phyloP scores from a whole-genome alignment of 2,888 invertebrate species.

The Buathra laborator region DNA sequence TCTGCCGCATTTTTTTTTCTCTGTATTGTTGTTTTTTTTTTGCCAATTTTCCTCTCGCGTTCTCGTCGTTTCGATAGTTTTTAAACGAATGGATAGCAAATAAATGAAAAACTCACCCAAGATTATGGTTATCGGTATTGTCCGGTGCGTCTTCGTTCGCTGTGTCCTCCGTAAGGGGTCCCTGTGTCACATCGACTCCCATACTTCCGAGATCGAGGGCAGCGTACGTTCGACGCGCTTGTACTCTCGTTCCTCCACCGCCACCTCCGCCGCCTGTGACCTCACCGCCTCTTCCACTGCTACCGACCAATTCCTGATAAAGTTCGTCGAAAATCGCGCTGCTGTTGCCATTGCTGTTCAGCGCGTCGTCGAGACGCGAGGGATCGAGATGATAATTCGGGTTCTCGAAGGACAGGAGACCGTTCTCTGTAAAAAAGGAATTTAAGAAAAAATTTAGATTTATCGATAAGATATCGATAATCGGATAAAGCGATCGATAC shows the following conservation, averaged over 20 bases:
- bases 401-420: constrained; percentile 95
- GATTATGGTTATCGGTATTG: constrained; percentile 85
- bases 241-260: constrained; percentile 85
- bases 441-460: not conserved
- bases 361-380: constrained; percentile 91
- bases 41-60: not conserved
- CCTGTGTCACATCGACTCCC: constrained; percentile 90
- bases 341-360: constrained; percentile 88
- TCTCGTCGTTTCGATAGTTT: not conserved
- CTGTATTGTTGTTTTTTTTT: constrained; percentile 27
- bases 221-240: constrained; percentile 88
- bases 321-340: constrained; percentile 90
- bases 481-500: not conserved
- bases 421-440: constrained; percentile 90
- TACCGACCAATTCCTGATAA: constrained; percentile 87
- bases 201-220: constrained; percentile 89
- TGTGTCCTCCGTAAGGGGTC: constrained; percentile 86
- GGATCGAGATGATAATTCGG: constrained; percentile 95
- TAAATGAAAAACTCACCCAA: constrained; percentile 85
- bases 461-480: not conserved
- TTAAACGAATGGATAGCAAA: not conserved
- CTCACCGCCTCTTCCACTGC: constrained; percentile 83
- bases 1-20: constrained; percentile 75
- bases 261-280: constrained; percentile 86
- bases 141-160: constrained; percentile 84